These are phyloP conservation scores for Brachyistius frenatus DNA, from an alignment of 2,113 vertebrate genomes.

Conservation along the genomic window DNA sequence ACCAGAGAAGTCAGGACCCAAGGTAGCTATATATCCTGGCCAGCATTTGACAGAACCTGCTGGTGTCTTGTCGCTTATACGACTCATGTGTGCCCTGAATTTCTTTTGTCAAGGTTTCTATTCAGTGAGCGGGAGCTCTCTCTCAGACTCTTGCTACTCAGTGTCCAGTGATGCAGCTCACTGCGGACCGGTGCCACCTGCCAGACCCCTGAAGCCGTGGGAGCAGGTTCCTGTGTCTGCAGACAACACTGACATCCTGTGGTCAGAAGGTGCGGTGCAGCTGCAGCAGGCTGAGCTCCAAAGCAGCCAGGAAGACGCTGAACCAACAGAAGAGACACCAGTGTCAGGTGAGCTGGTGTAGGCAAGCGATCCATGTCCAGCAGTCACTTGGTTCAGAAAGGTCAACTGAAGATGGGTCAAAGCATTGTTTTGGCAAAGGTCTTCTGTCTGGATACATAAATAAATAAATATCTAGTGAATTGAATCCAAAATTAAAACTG, in stretches of 20 bases:
- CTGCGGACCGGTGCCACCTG: conserved; percentile 55
- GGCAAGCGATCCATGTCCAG: not conserved
- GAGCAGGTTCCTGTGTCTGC: conserved; percentile 73
- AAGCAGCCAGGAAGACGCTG: conserved; percentile 31
- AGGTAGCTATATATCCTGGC: not conserved
- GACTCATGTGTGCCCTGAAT: not conserved
- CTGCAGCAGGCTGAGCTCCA: conserved; percentile 53
- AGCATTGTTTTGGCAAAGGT: no score
- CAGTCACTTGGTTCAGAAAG: no score
- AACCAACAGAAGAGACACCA: conserved; percentile 65
- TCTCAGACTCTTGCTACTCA: conserved; percentile 87
- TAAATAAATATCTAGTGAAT: no score
- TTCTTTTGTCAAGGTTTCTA: conserved; percentile 83
- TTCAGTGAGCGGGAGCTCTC: conserved; percentile 87
- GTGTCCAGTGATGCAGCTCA: conserved; percentile 84
- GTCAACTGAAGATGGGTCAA: no score
- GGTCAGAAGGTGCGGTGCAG: conserved; percentile 77
- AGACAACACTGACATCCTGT: conserved; percentile 81
- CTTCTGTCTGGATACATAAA: not conserved
- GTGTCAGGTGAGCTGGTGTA: conserved; percentile 75
- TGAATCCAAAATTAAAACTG: no score
- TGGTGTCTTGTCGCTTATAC: not conserved
- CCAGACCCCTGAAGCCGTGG: conserved; percentile 72
- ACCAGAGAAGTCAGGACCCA: not conserved
- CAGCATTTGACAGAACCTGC: not conserved